Evolutionary conservation across 92 coral and sea anemone species (phyloP).

Genomic region (Porites rus): DNA sequence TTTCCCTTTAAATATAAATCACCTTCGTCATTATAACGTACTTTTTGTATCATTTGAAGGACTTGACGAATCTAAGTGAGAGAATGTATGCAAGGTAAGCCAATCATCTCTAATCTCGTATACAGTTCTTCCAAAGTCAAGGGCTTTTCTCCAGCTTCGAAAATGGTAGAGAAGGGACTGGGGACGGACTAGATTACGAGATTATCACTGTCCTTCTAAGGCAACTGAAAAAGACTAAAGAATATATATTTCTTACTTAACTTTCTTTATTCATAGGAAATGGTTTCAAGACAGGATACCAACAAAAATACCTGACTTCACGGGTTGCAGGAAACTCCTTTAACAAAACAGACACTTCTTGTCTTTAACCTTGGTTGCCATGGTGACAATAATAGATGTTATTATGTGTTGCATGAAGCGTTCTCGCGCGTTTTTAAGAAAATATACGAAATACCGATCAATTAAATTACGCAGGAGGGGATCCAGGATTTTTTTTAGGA

Average conservation of each 20-base stretch:
- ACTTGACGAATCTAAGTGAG: neutral
- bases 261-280: neutral
- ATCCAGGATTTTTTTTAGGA: no score
- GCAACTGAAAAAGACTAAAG: no score
- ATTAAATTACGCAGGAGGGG: no score
- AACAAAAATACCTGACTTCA: conserved; percentile 31
- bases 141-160: neutral
- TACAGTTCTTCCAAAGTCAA: neutral
- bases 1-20: no score
- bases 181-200: no score
- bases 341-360: neutral
- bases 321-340: conserved; percentile 33
- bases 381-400: no score
- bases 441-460: no score
- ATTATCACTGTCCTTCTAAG: no score
- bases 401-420: no score
- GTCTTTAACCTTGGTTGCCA: no score
- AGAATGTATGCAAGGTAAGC: conserved; percentile 46
- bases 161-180: neutral
- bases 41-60: neutral
- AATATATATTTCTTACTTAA: no score
- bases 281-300: conserved; percentile 45
- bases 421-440: no score
- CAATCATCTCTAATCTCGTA: neutral
- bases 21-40: neutral